Evolutionary conservation across 2,888 invertebrate species (phyloP).

Genomic region (Desoria tigrina): DNA sequence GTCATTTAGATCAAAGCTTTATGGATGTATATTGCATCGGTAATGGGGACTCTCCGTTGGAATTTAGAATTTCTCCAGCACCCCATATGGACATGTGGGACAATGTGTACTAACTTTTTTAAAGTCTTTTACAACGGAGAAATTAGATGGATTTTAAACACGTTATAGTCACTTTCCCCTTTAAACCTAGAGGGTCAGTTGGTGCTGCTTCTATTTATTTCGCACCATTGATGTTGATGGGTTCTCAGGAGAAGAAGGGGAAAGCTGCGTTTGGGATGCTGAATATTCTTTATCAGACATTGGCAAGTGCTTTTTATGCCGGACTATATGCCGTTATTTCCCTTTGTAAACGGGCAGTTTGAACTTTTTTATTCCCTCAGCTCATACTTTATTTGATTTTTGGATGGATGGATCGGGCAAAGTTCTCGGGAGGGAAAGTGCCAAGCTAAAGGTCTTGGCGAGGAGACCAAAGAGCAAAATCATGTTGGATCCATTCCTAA

Average conservation of each 20-base stretch:
- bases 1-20: slow-evolving; percentile 26
- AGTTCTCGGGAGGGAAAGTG: neutral
- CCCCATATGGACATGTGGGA: too few species aligned
- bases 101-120: too few species aligned
- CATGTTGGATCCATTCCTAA: slow-evolving; percentile 43
- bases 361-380: slow-evolving; percentile 5
- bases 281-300: neutral
- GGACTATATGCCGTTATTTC: neutral
- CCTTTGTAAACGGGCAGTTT: slow-evolving; percentile 1
- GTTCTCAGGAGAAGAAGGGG: neutral
- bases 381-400: slow-evolving; percentile 7
- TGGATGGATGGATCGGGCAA: neutral
- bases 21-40: neutral
- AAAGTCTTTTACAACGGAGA: too few species aligned
- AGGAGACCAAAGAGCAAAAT: slow-evolving; percentile 49
- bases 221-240: neutral
- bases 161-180: too few species aligned
- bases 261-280: neutral
- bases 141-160: too few species aligned
- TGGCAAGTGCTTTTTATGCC: neutral
- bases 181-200: too few species aligned
- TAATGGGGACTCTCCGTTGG: too few species aligned
- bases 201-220: slow-evolving; percentile 5
- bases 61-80: too few species aligned
- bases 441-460: neutral